Percentiles rank a stretch among this genome's conserved stretches.
These are phyloP conservation scores for Rhingia campestris DNA, from an alignment of 2,888 invertebrate species.

Conservation along the genomic window DNA sequence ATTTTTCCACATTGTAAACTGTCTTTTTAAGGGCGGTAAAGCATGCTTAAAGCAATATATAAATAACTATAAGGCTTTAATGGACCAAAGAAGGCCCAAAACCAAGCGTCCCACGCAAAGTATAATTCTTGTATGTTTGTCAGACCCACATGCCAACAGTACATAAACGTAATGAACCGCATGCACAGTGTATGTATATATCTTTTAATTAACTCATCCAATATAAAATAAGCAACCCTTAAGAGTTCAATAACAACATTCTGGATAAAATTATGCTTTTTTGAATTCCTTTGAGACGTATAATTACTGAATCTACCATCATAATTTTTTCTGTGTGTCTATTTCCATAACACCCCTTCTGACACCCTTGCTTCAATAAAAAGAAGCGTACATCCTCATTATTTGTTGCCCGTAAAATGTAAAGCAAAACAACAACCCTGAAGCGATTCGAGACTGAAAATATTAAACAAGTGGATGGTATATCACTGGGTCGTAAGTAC, in stretches of 20 bases:
- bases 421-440: not conserved
- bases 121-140: too few species aligned
- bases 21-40: too few species aligned
- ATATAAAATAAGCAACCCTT: slow-evolving; percentile 10
- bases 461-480: not conserved
- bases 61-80: too few species aligned
- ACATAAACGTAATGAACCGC: too few species aligned
- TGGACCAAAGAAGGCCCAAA: too few species aligned
- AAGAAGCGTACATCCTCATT: not conserved
- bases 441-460: not conserved
- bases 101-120: too few species aligned
- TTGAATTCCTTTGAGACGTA: slow-evolving; percentile 25
- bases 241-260: not conserved
- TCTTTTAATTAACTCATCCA: slow-evolving; percentile 3
- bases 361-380: slow-evolving; percentile 16
- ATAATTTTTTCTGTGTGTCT: not conserved
- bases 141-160: too few species aligned
- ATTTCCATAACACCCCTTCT: not conserved
- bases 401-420: not conserved
- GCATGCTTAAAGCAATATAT: too few species aligned
- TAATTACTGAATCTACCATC: slow-evolving; percentile 2
- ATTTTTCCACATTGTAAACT: too few species aligned
- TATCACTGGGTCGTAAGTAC: too few species aligned
- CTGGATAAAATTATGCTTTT: not conserved
- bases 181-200: not conserved